Percentiles rank a stretch among this genome's conserved stretches.
Evolutionary conservation across 1,140 invertebrate species (phyloP).

Genomic region (Panulirus ornatus): DNA sequence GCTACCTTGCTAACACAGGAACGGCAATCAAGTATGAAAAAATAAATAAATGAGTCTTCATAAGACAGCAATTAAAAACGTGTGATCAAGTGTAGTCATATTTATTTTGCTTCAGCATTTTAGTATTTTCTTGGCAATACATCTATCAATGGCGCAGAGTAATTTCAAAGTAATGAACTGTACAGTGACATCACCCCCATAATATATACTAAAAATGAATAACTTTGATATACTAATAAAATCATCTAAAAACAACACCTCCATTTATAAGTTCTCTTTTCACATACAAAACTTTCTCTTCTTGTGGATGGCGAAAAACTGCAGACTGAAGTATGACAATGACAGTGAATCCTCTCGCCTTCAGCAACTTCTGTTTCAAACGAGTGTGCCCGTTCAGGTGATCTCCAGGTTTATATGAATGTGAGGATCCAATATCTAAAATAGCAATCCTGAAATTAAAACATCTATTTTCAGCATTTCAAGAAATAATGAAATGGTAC

Average conservation of each 20-base stretch:
- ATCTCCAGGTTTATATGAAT: not conserved
- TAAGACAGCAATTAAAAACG: too few relatives aligned
- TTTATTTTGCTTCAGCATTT: too few relatives aligned
- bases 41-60: too few relatives aligned
- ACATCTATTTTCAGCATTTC: not conserved
- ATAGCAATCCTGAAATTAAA: conserved; percentile 12
- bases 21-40: too few relatives aligned
- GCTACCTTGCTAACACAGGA: too few relatives aligned
- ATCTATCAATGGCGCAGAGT: too few relatives aligned
- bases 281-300: conserved; percentile 12
- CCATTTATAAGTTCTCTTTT: conserved; percentile 7
- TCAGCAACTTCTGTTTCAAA: not conserved
- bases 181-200: too few relatives aligned
- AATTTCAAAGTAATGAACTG: too few relatives aligned
- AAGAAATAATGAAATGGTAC: too few relatives aligned
- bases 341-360: not conserved
- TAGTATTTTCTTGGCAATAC: too few relatives aligned
- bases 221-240: not conserved
- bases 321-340: not conserved
- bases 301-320: not conserved
- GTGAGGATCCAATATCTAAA: conserved; percentile 6
- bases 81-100: too few relatives aligned
- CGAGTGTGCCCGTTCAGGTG: not conserved
- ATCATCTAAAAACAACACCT: not conserved
- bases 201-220: too few relatives aligned